Conservation (phyloP, 2,888 invertebrate species). For the Apotomis betuletana region DNA sequence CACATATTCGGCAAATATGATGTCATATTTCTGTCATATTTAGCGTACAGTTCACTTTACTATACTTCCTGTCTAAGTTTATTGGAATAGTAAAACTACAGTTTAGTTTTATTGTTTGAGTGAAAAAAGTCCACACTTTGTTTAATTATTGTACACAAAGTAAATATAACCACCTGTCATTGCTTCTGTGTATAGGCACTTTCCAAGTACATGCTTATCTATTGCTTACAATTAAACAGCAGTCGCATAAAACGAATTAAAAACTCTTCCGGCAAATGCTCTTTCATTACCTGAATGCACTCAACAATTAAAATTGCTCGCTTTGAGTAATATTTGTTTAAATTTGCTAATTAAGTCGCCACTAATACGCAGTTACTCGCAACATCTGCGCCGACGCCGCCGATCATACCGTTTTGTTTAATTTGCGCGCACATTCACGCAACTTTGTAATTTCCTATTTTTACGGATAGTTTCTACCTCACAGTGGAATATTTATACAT, state of each 20-base stretch:
- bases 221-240: conserved; percentile 1
- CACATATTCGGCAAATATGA: too few relatives aligned
- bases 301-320: conserved; percentile 76
- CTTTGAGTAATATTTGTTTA: conserved; percentile 79
- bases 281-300: conserved; percentile 63
- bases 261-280: conserved; percentile 34
- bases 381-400: conserved; percentile 70
- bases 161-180: too few relatives aligned
- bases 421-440: conserved; percentile 56
- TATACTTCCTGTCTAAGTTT: too few relatives aligned
- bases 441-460: conserved; percentile 70
- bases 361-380: conserved; percentile 78
- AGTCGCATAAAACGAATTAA: conserved; percentile 10
- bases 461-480: conserved; percentile 60
- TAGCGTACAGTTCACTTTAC: too few relatives aligned
- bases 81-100: too few relatives aligned
- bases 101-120: too few relatives aligned
- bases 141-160: too few relatives aligned
- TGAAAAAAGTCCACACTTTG: too few relatives aligned
- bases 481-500: neutral
- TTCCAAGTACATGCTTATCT: neutral
- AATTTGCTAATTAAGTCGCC: conserved; percentile 78
- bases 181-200: neutral
- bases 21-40: too few relatives aligned
- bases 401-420: conserved; percentile 70